phyloP scores from a whole-genome alignment of 2,113 vertebrate species.

The Macquaria ambigua region DNA sequence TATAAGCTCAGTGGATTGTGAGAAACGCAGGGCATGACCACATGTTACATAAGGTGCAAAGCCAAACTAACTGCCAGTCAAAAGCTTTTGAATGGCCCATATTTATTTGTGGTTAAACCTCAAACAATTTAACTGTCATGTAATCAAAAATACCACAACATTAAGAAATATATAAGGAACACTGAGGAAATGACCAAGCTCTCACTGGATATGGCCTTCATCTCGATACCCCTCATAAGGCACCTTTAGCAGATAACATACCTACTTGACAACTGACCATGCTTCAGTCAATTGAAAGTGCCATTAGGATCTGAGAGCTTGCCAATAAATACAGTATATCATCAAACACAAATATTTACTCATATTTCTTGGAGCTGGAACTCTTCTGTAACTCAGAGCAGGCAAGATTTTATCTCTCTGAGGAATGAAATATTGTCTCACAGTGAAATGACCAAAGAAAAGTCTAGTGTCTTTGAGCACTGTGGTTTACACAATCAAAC shows the following conservation, averaged over 20 bases:
- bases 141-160: background rate
- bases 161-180: background rate
- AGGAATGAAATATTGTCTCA: background rate
- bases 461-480: too few relatives aligned
- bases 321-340: background rate
- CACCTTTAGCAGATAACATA: background rate
- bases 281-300: background rate
- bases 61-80: constrained; percentile 9
- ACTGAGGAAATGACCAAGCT: background rate
- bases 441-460: background rate
- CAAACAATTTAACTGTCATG: constrained; percentile 15
- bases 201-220: background rate
- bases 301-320: background rate
- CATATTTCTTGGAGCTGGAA: background rate
- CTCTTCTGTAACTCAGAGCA: background rate
- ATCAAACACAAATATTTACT: background rate
- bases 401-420: constrained; percentile 19
- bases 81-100: constrained; percentile 21
- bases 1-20: constrained; percentile 34
- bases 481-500: constrained; percentile 2
- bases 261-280: background rate
- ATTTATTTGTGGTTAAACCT: constrained; percentile 37
- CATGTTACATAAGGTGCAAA: constrained; percentile 52
- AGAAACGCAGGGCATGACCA: constrained; percentile 41
- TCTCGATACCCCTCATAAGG: background rate